Evolutionary conservation across 1,140 invertebrate species (phyloP).

Genomic region (Periplaneta americana): DNA sequence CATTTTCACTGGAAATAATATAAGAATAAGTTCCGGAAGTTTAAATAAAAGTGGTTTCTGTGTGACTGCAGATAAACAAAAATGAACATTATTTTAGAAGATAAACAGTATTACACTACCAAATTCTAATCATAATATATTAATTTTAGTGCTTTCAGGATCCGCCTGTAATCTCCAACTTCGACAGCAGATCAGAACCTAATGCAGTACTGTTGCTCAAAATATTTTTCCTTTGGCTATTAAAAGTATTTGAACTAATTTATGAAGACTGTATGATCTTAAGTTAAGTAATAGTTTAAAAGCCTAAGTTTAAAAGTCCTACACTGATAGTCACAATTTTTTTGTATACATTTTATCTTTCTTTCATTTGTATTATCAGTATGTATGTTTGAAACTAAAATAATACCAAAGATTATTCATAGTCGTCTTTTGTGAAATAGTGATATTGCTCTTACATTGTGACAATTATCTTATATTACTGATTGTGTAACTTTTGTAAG

Average conservation of each 20-base stretch:
- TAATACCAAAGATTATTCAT: background rate
- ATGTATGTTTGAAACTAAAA: background rate
- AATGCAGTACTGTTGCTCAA: background rate
- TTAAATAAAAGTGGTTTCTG: no score
- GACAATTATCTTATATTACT: no score
- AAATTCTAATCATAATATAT: background rate
- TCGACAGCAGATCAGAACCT: background rate
- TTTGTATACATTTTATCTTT: background rate
- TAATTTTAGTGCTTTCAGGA: slow-evolving; percentile 48
- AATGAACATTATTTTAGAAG: no score
- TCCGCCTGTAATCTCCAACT: slow-evolving; percentile 44
- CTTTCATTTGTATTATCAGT: background rate
- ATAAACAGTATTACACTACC: no score
- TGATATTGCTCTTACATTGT: background rate
- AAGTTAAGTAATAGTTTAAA: background rate
- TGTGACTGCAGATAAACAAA: no score
- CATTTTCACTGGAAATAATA: no score
- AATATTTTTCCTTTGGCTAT: background rate
- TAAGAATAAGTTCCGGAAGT: no score
- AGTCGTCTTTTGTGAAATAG: no score
- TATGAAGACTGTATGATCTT: background rate
- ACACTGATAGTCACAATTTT: background rate
- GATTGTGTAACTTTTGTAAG: no score
- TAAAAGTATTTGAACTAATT: background rate
- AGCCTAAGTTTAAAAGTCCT: background rate